Evolutionary conservation across 2,797 vertebrate genomes (phyloP).

Genomic region (Acomys russatus): DNA sequence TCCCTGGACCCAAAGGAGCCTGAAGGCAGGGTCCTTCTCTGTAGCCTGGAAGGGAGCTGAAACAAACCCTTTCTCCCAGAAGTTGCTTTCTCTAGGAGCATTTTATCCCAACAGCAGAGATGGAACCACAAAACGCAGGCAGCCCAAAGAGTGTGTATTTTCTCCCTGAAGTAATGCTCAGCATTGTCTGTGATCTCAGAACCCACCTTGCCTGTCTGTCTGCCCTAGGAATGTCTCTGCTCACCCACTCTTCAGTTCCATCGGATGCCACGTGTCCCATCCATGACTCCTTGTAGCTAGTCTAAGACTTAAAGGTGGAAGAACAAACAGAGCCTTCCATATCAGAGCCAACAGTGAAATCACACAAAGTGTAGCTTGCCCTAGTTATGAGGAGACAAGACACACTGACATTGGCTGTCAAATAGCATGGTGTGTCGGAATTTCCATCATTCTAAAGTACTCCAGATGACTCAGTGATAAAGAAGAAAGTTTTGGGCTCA

Average conservation of each 20-base stretch:
- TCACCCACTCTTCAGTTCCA: neutral
- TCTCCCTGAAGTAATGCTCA: neutral
- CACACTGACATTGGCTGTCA: too few species aligned
- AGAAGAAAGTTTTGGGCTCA: neutral
- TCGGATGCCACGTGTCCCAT: neutral
- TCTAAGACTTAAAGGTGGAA: neutral
- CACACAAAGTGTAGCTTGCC: fast-evolving
- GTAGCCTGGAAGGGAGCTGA: neutral
- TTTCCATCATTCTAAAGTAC: neutral
- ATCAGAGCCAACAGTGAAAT: neutral
- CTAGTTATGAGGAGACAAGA: neutral
- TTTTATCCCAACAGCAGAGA: neutral
- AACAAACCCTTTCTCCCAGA: neutral
- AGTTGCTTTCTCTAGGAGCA: neutral
- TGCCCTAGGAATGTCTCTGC: neutral
- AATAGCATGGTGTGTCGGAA: fast-evolving
- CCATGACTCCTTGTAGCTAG: neutral
- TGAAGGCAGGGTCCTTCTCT: neutral
- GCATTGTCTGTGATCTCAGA: neutral
- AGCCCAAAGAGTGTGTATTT: neutral
- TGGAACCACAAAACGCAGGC: neutral
- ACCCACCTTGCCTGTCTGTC: neutral
- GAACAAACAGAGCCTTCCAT: neutral
- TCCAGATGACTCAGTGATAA: neutral
- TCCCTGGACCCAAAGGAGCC: neutral